A percentile compares a stretch with the other conserved stretches of the same genome.
Evolutionary conservation across 1,140 invertebrate genomes (phyloP).

Genomic region (Drosophila nasuta): DNA sequence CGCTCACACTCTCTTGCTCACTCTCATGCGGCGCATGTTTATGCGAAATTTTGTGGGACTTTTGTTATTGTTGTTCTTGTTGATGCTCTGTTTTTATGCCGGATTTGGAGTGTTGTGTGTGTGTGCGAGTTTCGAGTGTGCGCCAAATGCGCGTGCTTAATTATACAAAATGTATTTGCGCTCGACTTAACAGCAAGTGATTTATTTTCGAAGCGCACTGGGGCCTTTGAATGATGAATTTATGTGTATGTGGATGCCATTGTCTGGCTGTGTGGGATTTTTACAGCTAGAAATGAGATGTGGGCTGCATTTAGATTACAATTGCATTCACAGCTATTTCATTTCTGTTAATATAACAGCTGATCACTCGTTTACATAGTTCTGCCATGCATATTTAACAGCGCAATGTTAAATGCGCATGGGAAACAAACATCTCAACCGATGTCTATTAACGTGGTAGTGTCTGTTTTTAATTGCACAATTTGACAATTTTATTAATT

Average conservation of each 20-base stretch:
- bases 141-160: conserved; percentile 71
- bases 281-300: conserved; percentile 7
- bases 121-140: conserved; percentile 40
- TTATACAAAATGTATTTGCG: conserved; percentile 70
- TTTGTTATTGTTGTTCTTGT: conserved; percentile 31
- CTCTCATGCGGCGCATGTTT: conserved; percentile 40
- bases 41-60: conserved; percentile 50
- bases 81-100: conserved; percentile 22
- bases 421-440: conserved; percentile 20
- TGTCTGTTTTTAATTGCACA: conserved; percentile 66
- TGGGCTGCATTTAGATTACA: conserved; percentile 17
- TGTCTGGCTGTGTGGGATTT: not conserved
- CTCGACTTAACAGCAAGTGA: conserved; percentile 62
- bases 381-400: not conserved
- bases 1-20: not conserved
- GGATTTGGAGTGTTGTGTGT: conserved; percentile 15
- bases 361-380: not conserved
- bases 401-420: conserved; percentile 2
- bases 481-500: conserved; percentile 80
- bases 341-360: not conserved
- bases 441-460: not conserved
- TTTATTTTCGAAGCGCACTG: conserved; percentile 43
- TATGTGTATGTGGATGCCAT: conserved; percentile 37
- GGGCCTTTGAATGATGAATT: conserved; percentile 59
- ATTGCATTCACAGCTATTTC: not conserved